A percentile compares a stretch with the other conserved stretches of the same genome.
These are phyloP conservation scores for Lucilia cuprina DNA, from an alignment of 1,140 invertebrate species.

Conservation along the genomic window DNA sequence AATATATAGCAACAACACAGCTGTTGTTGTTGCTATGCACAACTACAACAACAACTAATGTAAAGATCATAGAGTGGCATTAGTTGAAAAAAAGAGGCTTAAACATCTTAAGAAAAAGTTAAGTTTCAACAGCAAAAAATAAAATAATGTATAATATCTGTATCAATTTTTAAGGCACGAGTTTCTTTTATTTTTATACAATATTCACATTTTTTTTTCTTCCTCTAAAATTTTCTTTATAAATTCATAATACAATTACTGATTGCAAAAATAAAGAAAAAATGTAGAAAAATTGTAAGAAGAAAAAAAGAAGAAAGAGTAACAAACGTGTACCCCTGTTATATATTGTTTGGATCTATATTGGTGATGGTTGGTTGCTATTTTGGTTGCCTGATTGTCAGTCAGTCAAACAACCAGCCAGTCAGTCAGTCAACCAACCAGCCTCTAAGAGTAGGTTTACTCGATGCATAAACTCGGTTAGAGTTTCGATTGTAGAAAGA, in stretches of 20 bases:
- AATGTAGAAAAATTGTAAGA: background rate
- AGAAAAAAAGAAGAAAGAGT: background rate
- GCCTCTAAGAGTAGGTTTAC: too few species aligned
- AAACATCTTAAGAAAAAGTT: background rate
- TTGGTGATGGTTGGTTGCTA: conserved; percentile 9
- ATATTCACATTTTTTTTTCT: background rate
- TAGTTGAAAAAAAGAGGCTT: background rate
- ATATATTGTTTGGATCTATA: background rate
- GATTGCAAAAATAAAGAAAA: background rate
- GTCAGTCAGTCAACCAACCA: too few species aligned
- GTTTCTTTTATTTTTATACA: background rate
- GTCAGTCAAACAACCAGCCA: too few species aligned
- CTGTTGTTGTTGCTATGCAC: background rate
- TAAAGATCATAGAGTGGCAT: background rate
- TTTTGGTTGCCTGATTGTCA: background rate
- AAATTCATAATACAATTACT: conserved; percentile 10
- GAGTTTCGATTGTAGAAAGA: background rate
- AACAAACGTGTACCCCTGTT: background rate
- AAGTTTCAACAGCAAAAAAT: background rate
- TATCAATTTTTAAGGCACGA: conserved; percentile 14
- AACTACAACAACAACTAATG: background rate
- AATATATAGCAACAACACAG: background rate
- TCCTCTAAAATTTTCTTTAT: background rate
- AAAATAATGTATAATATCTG: conserved; percentile 11
- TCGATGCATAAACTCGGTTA: too few species aligned